phyloP scores from a whole-genome alignment of 2,797 vertebrate genomes.

The Percopsis omiscomaycus region DNA sequence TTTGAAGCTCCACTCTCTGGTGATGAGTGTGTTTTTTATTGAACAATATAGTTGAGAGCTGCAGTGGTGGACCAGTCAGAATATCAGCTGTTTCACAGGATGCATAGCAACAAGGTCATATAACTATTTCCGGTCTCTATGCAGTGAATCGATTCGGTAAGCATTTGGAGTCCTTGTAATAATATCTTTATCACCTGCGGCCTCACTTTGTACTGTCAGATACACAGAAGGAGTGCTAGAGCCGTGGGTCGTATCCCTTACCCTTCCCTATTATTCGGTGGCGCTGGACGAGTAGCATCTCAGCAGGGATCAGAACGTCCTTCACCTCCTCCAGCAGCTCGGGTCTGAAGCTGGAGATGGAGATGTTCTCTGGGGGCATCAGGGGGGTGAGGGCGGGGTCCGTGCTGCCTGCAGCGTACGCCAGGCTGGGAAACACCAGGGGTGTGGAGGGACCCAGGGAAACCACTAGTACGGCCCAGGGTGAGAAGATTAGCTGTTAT shows the following conservation, averaged over 20 bases:
- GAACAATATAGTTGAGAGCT: too few species aligned
- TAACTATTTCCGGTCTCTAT: too few species aligned
- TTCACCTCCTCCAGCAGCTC: conserved; percentile 93
- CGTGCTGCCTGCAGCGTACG: conserved; percentile 57
- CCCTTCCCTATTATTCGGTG: conserved; percentile 94
- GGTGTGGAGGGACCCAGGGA: conserved; percentile 53
- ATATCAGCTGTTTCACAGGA: too few species aligned
- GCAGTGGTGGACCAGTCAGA: too few species aligned
- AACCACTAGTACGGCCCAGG: conserved; percentile 47
- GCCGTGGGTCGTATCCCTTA: conserved; percentile 43
- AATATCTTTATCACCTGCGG: too few species aligned
- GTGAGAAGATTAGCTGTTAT: conserved; percentile 1
- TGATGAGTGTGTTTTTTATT: too few species aligned
- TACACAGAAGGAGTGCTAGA: too few species aligned
- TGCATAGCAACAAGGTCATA: too few species aligned
- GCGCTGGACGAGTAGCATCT: conserved; percentile 83
- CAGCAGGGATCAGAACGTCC: conserved; percentile 90
- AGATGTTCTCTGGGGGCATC: conserved; percentile 82
- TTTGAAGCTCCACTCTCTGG: too few species aligned
- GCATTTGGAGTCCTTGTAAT: too few species aligned
- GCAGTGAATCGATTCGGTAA: too few species aligned
- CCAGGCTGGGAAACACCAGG: conserved; percentile 58
- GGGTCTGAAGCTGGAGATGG: conserved; percentile 80
- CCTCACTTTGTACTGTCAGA: too few species aligned
- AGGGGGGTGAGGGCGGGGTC: conserved; percentile 80